Evolutionary conservation across 2,888 invertebrate genomes (phyloP).

Genomic region (Tridacna gigas): DNA sequence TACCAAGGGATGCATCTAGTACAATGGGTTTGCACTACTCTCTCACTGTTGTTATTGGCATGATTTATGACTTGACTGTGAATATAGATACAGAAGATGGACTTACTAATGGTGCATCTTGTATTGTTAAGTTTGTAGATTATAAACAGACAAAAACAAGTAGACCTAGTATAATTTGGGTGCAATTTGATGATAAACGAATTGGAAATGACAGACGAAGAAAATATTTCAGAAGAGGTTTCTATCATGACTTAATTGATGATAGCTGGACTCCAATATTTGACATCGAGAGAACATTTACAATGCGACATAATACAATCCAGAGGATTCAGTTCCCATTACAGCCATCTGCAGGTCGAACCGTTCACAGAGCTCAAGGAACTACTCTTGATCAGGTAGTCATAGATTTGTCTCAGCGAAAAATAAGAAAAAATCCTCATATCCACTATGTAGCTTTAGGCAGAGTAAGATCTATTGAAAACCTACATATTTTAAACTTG

Average conservation of each 20-base stretch:
- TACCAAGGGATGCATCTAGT: slow-evolving; percentile 24
- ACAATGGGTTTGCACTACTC: slow-evolving; percentile 26
- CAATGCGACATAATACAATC: slow-evolving; percentile 26
- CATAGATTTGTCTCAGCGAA: slow-evolving; percentile 30
- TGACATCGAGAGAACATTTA: slow-evolving; percentile 56
- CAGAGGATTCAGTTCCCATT: slow-evolving; percentile 53
- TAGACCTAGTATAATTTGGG: slow-evolving; percentile 58
- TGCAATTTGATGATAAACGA: slow-evolving; percentile 42
- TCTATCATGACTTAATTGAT: slow-evolving; percentile 41
- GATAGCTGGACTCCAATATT: slow-evolving; percentile 52
- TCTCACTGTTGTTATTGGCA: slow-evolving; percentile 44
- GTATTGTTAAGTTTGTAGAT: slow-evolving; percentile 45
- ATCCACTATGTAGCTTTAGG: slow-evolving; percentile 53
- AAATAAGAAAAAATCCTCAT: slow-evolving; percentile 18
- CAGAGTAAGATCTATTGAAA: slow-evolving; percentile 39
- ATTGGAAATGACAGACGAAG: slow-evolving; percentile 33
- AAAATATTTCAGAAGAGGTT: slow-evolving; percentile 37
- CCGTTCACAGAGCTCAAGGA: slow-evolving; percentile 59
- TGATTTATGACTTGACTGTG: slow-evolving; percentile 53
- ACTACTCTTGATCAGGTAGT: slow-evolving; percentile 46
- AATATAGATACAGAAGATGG: slow-evolving; percentile 58
- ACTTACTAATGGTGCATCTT: slow-evolving; percentile 50
- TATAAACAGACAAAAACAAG: slow-evolving; percentile 34
- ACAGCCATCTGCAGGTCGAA: slow-evolving; percentile 49
- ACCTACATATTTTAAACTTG: slow-evolving; percentile 32